A percentile compares a stretch with the other conserved stretches of the same genome.
Evolutionary conservation across 2,113 vertebrate genomes (phyloP).

Genomic region (Oreochromis aureus): DNA sequence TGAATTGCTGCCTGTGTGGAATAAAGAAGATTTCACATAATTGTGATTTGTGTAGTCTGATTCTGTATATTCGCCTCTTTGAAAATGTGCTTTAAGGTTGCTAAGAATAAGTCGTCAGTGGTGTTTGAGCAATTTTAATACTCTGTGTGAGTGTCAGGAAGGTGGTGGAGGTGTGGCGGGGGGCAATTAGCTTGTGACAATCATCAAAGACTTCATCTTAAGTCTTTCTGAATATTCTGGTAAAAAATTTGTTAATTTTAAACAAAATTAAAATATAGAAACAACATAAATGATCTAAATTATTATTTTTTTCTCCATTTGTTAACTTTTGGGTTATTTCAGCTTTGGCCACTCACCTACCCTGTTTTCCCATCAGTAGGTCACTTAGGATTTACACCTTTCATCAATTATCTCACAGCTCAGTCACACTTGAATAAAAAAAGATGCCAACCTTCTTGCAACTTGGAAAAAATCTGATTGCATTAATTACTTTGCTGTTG

Average conservation of each 20-base stretch:
- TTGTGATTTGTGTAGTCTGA: neutral
- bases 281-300: neutral
- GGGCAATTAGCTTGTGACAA: neutral
- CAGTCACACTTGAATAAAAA: neutral
- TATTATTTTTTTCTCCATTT: neutral
- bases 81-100: neutral
- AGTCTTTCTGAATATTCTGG: neutral
- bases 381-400: neutral
- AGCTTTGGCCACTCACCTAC: neutral
- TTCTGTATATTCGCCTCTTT: neutral
- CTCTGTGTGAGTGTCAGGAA: neutral
- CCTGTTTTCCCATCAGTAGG: neutral
- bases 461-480: neutral
- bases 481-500: neutral
- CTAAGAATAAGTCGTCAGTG: neutral
- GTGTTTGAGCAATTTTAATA: neutral
- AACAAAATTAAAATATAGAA: neutral
- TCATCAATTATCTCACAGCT: neutral
- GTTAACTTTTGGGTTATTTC: neutral
- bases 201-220: neutral
- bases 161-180: neutral
- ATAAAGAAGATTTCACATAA: constrained; percentile 54
- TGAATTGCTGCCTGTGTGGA: constrained; percentile 3
- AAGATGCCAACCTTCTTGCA: neutral
- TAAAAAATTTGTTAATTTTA: neutral